Evolutionary conservation across 2,888 invertebrate species (phyloP), one percentile per base, ranked within the genome.

Genomic region (Plebejus anna): DNA sequence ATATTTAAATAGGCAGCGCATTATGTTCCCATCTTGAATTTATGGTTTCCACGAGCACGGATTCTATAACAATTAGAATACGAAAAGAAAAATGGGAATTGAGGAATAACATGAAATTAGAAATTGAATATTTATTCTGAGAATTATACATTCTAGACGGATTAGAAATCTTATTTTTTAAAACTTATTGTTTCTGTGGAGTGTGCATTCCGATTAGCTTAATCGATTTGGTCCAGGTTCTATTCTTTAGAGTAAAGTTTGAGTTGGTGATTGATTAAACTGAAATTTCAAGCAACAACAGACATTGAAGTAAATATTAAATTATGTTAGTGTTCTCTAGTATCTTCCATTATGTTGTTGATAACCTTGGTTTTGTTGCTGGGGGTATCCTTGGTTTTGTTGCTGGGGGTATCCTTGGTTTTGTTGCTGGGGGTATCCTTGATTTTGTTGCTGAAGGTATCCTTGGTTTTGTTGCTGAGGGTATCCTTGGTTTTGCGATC

Each of bases 1-100:
- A 66, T 32, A 66, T 61, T 61, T 66, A 32, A 66, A 66, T 66
- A 32, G 32, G 32, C 32, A 13, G 66, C 59, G 22, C 32, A 66
- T 66, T 66, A 13, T 32, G 32, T 66, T 32, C 32, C 13, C 66
- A 32, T 66, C 13, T 66, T 66, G 66, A 66, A 66, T 66, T 66
- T 32, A 66, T 16, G 13, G 32, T 66, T 66, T 66, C 66, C 66
- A 32, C 32, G 32, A 66, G 66, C 22, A 61, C 66, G 66, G 66
- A 66, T 66, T 13, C 66, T 66, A 32, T 32, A 66, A 66, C 32
- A 28, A 66, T 66, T 66, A 32, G 66, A 66, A 66, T 66, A 66
- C 66, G 66, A 66, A 61, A 66, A 66, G 11, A 32, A 66, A 66
- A 66, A 66, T 13, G 32, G 32, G 32, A 28, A 66, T 66, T 66